Evolutionary conservation across 2,888 invertebrate genomes (phyloP), one percentile per base, ranked within the genome.

Genomic region (Caenorhabditis sinica): DNA sequence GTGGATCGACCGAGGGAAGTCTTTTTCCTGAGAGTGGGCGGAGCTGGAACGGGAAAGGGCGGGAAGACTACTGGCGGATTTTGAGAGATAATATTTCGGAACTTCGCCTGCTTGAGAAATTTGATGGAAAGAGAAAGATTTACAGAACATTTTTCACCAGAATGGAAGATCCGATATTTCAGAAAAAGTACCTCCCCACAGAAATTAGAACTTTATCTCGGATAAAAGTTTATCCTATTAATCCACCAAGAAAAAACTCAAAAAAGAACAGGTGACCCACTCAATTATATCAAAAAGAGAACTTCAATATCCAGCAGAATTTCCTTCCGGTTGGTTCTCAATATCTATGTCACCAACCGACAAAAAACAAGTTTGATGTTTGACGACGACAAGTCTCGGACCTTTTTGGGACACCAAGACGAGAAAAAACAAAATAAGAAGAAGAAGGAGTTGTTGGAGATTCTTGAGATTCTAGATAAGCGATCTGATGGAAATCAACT

Each of bases 361-460:
- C 20, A 65, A 65, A 68, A 68, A 68, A 68, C 51, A 68, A 68
- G 68, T 68, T 69, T 69, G 69, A 69, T 69, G 69, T 69, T 69
- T 69, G 69, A 56, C 69, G 69, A 56, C 56, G 40, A 69, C 53
- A 40, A 40, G 40, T 28, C 56, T 69, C 56, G 56, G 69, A 69
- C 69, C 56, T 69, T 69, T 56, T 36, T 68, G 68, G 68, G 68
- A 53, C 68, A 68, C 28, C 17, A 25, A 33, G n/a, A 23, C n/a
- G n/a, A 51, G 36, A 36, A 66, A 30, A 28, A 15, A n/a, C n/a
- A 15, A 65, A 23, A 36, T n/a, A 65, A 25, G 20, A 30, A 20
- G 17, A 40, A 51, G 40, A 58, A 51, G 2, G 33, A 3, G 17
- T n/a, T n/a, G n/a, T n/a, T n/a, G n/a, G 9, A 76, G 69, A 69